Base-by-base conservation (phyloP, 2,888 invertebrate genomes). In the Macaria notata region DNA sequence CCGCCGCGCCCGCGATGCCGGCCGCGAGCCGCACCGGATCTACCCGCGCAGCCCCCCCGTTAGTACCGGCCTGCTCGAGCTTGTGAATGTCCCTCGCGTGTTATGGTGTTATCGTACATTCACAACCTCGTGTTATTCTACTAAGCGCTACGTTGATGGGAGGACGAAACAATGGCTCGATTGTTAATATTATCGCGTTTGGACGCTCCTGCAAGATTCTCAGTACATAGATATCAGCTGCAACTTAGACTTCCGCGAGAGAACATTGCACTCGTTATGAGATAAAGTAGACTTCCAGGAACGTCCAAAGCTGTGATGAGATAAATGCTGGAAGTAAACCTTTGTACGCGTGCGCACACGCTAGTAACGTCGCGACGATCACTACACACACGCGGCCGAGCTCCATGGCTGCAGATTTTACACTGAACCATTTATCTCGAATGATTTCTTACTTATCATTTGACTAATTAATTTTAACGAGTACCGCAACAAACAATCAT, bases 1-100 rank as follows among this genome's bases (percentile, higher is more conserved):
- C 93, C 65, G 92, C 91, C 52, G 94, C 94, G 59, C 95, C 95
- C 66, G 95, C 90, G 66, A 97, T 94, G 61, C 92, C 93, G n/a
- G 57, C 57, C 46, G 57, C 44, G 45, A 39, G 47, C 4, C 5
- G 4, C 49, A 53, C 57, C 44, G 57, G 57, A 57, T 57, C 57
- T 57, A 39, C 8, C 31, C 33, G 33, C 33, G 33, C 33, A 4
- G 5, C 7, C 33, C 33, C 33, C 33, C 5, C 5, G 4, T 36
- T 6, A 7, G 4, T 4, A 4, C 33, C 4, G 33, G 38, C 46
- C 56, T 68, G 59, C 65, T 3, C 56, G 76, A 72, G 69, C 69
- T 74, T 68, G 58, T 72, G 75, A 72, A 76, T 71, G 76, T 66
- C 56, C 63, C 61, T 58, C 62, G 44, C 58, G 29, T 49, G 54